These are phyloP conservation scores for Poeciliopsis paucimaculata DNA, from an alignment of 2,797 vertebrate genomes.

Conservation along the genomic window DNA sequence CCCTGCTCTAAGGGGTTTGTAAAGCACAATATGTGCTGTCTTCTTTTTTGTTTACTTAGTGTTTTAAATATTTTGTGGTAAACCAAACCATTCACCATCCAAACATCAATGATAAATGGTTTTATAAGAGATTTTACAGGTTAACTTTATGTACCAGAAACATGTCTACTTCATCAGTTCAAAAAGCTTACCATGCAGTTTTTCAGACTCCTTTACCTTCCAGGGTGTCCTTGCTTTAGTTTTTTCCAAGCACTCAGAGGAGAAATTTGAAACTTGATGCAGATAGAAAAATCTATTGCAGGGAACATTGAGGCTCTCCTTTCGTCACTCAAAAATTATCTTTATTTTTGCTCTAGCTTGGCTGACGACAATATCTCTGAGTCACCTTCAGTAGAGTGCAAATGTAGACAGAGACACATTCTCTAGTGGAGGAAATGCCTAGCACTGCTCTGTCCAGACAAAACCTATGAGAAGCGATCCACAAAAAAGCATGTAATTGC, in stretches of 20 bases:
- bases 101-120: neutral
- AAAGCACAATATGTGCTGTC: neutral
- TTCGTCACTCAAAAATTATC: neutral
- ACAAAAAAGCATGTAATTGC: neutral
- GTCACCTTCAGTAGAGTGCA: neutral
- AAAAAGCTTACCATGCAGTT: conserved; percentile 1
- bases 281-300: neutral
- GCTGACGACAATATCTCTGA: neutral
- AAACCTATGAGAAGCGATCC: neutral
- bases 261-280: conserved; percentile 4
- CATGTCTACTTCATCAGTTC: neutral
- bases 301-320: neutral
- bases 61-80: neutral
- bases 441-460: neutral
- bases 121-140: neutral
- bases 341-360: neutral
- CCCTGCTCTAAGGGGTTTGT: neutral
- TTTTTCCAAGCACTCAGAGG: neutral
- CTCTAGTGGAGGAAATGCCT: neutral
- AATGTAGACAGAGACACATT: neutral
- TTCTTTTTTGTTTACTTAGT: neutral
- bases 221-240: neutral
- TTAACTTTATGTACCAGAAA: neutral
- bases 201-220: neutral
- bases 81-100: neutral